phyloP scores from a whole-genome alignment of 1,140 invertebrate species.

The Gryon sp. region DNA sequence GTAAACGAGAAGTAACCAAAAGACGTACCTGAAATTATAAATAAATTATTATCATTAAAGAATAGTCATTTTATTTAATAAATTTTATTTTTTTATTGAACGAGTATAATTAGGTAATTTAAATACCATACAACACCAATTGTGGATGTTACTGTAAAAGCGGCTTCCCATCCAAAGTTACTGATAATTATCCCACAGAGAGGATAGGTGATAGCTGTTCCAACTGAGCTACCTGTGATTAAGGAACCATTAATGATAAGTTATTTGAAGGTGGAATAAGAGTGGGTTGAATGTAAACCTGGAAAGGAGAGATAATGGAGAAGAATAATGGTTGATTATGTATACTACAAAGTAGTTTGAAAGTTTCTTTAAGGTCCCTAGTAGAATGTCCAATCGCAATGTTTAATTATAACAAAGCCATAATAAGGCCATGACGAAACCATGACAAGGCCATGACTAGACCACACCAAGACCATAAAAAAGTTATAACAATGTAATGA shows the following conservation, averaged over 20 bases:
- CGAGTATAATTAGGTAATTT: neutral
- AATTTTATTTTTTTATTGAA: neutral
- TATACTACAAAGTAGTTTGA: too few species aligned
- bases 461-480: too few species aligned
- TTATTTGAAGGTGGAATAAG: too few species aligned
- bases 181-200: conserved; percentile 85
- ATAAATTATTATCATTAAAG: neutral
- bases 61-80: neutral
- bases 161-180: conserved; percentile 85
- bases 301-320: too few species aligned
- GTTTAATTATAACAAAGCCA: too few species aligned
- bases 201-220: conserved; percentile 85
- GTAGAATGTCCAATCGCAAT: too few species aligned
- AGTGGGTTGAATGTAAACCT: too few species aligned
- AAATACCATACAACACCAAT: conserved; percentile 84
- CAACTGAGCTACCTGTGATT: conserved; percentile 83
- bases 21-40: conserved; percentile 67
- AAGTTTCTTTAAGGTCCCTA: too few species aligned
- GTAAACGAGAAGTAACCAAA: conserved; percentile 83
- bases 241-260: neutral
- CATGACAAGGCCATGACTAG: too few species aligned
- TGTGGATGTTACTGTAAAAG: conserved; percentile 86
- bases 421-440: too few species aligned
- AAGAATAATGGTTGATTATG: too few species aligned
- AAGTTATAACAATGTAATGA: too few species aligned